These are phyloP conservation scores for Serilophus lunatus DNA, from an alignment of 2,113 vertebrate species.

Conservation along the genomic window DNA sequence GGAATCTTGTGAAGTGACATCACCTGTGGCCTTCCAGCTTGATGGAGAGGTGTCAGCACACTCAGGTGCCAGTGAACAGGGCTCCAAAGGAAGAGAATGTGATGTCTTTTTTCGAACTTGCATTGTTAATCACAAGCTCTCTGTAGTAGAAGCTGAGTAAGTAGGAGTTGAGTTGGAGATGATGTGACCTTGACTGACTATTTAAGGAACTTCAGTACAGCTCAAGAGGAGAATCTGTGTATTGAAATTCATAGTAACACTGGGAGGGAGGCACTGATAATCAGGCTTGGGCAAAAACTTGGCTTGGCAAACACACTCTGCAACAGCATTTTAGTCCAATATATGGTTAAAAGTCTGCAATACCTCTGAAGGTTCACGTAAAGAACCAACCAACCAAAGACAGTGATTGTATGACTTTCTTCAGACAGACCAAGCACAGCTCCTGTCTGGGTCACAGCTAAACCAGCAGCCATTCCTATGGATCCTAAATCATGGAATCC, in stretches of 20 bases:
- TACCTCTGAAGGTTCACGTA: neutral
- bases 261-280: neutral
- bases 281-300: neutral
- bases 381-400: neutral
- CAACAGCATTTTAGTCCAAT: neutral
- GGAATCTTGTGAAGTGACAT: neutral
- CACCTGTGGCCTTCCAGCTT: neutral
- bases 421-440: neutral
- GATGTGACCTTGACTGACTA: neutral
- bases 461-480: neutral
- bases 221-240: neutral
- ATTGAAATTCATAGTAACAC: neutral
- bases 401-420: neutral
- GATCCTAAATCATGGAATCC: neutral
- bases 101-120: neutral
- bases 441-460: neutral
- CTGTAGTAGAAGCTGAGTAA: neutral
- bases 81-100: neutral
- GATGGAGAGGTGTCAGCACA: neutral
- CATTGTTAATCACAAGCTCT: neutral
- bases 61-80: neutral
- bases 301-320: rapidly evolving
- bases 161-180: neutral
- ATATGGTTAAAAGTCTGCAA: neutral
- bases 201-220: neutral